A percentile compares a stretch with the other conserved stretches of the same genome.
Conservation (phyloP, 2,888 invertebrate species). For the Phengaris alcon region DNA sequence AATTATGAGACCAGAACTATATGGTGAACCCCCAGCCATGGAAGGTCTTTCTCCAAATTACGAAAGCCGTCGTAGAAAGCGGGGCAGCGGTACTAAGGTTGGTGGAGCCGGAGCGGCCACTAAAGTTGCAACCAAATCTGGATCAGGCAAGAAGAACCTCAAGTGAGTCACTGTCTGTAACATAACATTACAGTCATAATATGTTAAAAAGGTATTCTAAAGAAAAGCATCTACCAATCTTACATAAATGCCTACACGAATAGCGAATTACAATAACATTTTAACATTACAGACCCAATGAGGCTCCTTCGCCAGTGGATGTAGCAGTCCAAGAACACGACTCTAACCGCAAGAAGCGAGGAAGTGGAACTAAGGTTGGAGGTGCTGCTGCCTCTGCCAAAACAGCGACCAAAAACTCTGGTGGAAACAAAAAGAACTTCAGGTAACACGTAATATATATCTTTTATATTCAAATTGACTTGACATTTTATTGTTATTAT, state of each 20-base stretch:
- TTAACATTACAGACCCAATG: conserved; percentile 54
- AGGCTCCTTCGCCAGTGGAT: conserved; percentile 60
- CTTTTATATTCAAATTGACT: background rate
- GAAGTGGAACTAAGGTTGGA: conserved; percentile 69
- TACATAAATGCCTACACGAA: too few relatives aligned
- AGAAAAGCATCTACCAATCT: background rate
- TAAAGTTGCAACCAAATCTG: conserved; percentile 70
- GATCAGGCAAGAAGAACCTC: conserved; percentile 71
- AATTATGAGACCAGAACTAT: conserved; percentile 81
- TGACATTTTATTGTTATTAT: background rate
- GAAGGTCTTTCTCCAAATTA: conserved; percentile 61
- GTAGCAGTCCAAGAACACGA: conserved; percentile 57
- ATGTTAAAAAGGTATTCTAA: background rate
- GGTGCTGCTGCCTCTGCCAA: conserved; percentile 73
- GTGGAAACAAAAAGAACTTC: conserved; percentile 72
- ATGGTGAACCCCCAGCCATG: conserved; percentile 80
- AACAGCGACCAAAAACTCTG: conserved; percentile 68
- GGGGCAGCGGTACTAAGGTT: conserved; percentile 70
- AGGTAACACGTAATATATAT: conserved; percentile 46
- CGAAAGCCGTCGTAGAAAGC: conserved; percentile 66
- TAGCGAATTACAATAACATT: too few relatives aligned
- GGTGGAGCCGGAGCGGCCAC: conserved; percentile 73
- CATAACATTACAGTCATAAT: too few relatives aligned
- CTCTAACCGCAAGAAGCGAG: conserved; percentile 63
- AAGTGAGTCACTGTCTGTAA: conserved; percentile 51